Conservation (phyloP, 2,888 invertebrate genomes). For the Orthosia cruda region DNA sequence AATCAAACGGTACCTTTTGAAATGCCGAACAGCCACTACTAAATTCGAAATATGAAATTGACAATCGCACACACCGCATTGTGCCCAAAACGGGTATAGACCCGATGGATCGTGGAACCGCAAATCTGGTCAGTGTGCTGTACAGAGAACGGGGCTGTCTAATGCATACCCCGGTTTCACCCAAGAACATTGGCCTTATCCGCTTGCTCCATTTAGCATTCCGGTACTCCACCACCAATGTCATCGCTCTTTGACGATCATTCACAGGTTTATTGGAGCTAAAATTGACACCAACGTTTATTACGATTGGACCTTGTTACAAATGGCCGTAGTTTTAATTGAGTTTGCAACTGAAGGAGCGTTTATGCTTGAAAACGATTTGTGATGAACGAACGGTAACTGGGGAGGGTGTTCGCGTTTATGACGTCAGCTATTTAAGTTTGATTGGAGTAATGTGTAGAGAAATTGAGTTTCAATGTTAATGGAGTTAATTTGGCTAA, state of each 20-base stretch:
- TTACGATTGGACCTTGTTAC: slow-evolving; percentile 74
- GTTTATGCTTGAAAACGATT: slow-evolving; percentile 74
- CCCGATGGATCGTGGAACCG: slow-evolving; percentile 72
- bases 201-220: slow-evolving; percentile 73
- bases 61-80: slow-evolving; percentile 60
- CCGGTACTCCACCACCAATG: slow-evolving; percentile 67
- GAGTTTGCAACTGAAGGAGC: slow-evolving; percentile 76
- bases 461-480: slow-evolving; percentile 8
- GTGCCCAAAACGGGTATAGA: slow-evolving; percentile 57
- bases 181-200: slow-evolving; percentile 74
- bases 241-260: slow-evolving; percentile 71
- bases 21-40: slow-evolving; percentile 45
- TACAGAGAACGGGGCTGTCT: slow-evolving; percentile 69
- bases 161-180: slow-evolving; percentile 73
- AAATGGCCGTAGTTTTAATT: slow-evolving; percentile 85
- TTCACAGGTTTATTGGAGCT: slow-evolving; percentile 66
- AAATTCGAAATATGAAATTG: slow-evolving; percentile 67
- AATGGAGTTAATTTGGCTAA: slow-evolving; percentile 10
- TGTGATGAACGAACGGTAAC: slow-evolving; percentile 68
- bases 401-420: slow-evolving; percentile 58
- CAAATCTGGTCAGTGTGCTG: slow-evolving; percentile 69
- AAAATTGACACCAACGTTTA: slow-evolving; percentile 66
- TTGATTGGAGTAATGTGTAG: slow-evolving; percentile 27
- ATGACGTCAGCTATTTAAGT: slow-evolving; percentile 52
- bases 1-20: slow-evolving; percentile 51